Percentiles rank a stretch among this genome's conserved stretches.
These are phyloP conservation scores for Ptiloglossa arizonensis DNA, from an alignment of 1,140 invertebrate genomes.

Conservation along the genomic window DNA sequence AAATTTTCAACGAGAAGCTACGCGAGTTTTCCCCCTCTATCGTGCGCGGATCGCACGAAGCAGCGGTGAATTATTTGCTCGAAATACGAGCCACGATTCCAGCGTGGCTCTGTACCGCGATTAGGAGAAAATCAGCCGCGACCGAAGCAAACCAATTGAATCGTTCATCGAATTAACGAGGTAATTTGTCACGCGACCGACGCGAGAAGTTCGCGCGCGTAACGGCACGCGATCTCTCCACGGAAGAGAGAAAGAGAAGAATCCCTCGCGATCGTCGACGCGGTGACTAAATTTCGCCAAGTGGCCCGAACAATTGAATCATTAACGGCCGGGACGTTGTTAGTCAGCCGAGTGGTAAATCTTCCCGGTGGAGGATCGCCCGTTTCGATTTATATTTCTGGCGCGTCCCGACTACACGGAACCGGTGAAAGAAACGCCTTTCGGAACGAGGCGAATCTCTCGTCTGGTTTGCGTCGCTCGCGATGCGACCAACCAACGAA, in stretches of 20 bases:
- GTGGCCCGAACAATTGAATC: conserved; percentile 50
- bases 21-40: too few relatives aligned
- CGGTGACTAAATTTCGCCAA: conserved; percentile 37
- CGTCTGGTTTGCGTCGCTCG: too few relatives aligned
- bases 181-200: conserved; percentile 41
- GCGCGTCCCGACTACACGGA: neutral
- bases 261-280: neutral
- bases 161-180: conserved; percentile 41
- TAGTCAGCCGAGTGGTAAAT: conserved; percentile 27
- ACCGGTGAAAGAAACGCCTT: neutral
- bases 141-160: conserved; percentile 23
- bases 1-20: too few relatives aligned
- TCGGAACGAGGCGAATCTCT: neutral
- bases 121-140: conserved; percentile 14
- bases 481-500: too few relatives aligned
- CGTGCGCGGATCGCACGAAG: too few relatives aligned
- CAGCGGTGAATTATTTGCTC: too few relatives aligned
- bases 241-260: neutral
- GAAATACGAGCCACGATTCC: too few relatives aligned
- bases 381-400: conserved; percentile 28
- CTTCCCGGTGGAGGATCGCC: conserved; percentile 27
- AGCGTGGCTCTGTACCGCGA: neutral
- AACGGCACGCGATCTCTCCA: conserved; percentile 21
- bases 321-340: conserved; percentile 36
- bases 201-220: conserved; percentile 23